Base-by-base conservation (phyloP, 1,140 invertebrate species). In the Macrocentrus cingulum region DNA sequence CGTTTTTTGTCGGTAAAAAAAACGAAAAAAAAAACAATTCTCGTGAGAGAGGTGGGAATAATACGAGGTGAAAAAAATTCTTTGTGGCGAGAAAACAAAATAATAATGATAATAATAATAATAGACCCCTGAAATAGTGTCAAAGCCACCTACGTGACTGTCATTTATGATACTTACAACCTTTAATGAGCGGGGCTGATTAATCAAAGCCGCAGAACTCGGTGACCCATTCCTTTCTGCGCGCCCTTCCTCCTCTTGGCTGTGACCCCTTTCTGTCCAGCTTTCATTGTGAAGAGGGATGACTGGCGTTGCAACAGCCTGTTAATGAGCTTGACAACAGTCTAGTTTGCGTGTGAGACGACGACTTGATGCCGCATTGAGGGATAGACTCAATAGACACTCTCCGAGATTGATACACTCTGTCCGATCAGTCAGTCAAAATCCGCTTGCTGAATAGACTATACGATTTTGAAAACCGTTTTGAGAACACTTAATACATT, bases 181-280 rank as follows among this genome's bases (percentile, higher is more conserved):
- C 60, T 59, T 42, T 62, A 66, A 68, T 68, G 58, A 68, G 56
- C 53, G 54, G n/a, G 34, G 49, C 53, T 68, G 59, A 66, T 68
- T 67, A 68, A 68, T 68, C 61, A 61, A 54, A 16, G 34, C 16
- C 52, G 9, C 11, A 16, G 19, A n/a, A 25, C 22, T 34, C 16
- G n/a, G 13, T 46, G 56, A 57, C 29, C 44, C 25, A 56, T 8
- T 41, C 0, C 8, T 51, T 11, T 39, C 15, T n/a, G 4, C 0
- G 13, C 13, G 3, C 9, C 7, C 22, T 29, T 20, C 25, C 4
- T 39, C 36, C 32, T n/a, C 41, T 18, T 36, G 2, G 8, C 25
- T 36, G 19, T 34, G 32, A 58, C 18, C 42, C 46, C 25, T 55
- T 36, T 49, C 19, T 4, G 34, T 36, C 13, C 9, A 32, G 23